These are phyloP conservation scores for Netelia melanura DNA, from an alignment of 2,888 invertebrate species.

Conservation along the genomic window DNA sequence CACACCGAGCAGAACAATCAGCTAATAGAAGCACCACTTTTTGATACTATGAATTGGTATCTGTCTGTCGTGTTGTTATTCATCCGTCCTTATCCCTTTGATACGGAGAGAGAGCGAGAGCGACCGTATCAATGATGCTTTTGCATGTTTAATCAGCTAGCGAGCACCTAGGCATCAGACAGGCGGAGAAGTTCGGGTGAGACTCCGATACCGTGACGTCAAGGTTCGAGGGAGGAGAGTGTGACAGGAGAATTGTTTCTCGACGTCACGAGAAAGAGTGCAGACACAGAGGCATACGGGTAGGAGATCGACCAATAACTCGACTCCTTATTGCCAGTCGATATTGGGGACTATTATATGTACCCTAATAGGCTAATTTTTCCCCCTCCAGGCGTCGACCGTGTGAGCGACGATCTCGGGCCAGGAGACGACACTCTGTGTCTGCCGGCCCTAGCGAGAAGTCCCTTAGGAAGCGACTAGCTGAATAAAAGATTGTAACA, in stretches of 20 bases:
- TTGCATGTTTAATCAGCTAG: neutral
- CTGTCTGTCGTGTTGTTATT: neutral
- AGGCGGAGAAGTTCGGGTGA: neutral
- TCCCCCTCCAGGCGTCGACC: too few relatives aligned
- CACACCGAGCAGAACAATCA: neutral
- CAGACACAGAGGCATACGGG: neutral
- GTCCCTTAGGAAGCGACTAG: too few relatives aligned
- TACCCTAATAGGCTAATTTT: too few relatives aligned
- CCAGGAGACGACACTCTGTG: too few relatives aligned
- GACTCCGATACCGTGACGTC: neutral
- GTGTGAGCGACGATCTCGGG: too few relatives aligned
- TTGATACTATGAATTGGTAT: neutral
- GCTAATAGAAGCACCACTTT: neutral
- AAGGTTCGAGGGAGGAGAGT: neutral
- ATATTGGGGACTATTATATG: too few relatives aligned
- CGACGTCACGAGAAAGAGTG: neutral
- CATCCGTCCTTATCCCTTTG: neutral
- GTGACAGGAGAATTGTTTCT: slow-evolving; percentile 1
- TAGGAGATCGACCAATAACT: too few relatives aligned
- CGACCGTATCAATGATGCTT: neutral
- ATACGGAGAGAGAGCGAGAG: neutral
- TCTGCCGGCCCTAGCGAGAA: too few relatives aligned
- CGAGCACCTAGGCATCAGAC: neutral
- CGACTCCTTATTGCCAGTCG: too few relatives aligned
- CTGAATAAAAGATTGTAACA: too few relatives aligned